phyloP scores from a whole-genome alignment of 2,113 vertebrate genomes.

The Oncorhynchus mykiss region DNA sequence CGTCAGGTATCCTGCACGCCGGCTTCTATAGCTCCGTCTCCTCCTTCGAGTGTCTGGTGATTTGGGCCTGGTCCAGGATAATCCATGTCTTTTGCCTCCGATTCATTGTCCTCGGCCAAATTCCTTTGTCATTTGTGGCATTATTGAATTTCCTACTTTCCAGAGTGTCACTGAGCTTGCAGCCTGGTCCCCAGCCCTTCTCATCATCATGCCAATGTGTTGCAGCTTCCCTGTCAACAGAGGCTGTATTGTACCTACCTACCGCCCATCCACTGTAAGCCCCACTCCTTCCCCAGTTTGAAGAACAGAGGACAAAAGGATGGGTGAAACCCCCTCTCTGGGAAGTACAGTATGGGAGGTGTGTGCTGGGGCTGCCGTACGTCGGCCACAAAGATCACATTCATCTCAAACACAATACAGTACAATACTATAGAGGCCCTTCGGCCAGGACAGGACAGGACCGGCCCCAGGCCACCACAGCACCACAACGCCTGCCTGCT shows the following conservation, averaged over 20 bases:
- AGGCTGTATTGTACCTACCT: slow-evolving; percentile 66
- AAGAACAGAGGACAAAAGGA: slow-evolving; percentile 76
- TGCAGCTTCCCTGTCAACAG: slow-evolving; percentile 67
- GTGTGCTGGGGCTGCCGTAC: slow-evolving; percentile 36
- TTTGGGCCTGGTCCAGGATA: too few species aligned
- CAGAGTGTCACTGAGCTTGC: not conserved
- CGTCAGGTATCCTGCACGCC: too few species aligned
- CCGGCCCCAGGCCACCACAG: too few species aligned
- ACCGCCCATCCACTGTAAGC: slow-evolving; percentile 51
- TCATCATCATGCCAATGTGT: slow-evolving; percentile 45
- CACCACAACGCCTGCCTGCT: too few species aligned
- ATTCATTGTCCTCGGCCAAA: too few species aligned
- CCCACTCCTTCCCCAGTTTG: slow-evolving; percentile 56
- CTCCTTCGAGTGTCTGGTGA: too few species aligned
- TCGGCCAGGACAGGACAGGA: slow-evolving; percentile 19
- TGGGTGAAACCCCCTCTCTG: slow-evolving; percentile 63
- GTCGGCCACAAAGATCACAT: slow-evolving; percentile 66
- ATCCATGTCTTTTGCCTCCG: too few species aligned
- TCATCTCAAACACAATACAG: slow-evolving; percentile 63
- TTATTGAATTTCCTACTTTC: too few species aligned
- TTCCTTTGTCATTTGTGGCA: too few species aligned
- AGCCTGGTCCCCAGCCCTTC: not conserved
- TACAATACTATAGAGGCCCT: slow-evolving; percentile 4
- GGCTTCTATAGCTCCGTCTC: too few species aligned
- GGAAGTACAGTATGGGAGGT: slow-evolving; percentile 70